Conservation (phyloP, 2,113 vertebrate species). For the Mormoops blainvillei region DNA sequence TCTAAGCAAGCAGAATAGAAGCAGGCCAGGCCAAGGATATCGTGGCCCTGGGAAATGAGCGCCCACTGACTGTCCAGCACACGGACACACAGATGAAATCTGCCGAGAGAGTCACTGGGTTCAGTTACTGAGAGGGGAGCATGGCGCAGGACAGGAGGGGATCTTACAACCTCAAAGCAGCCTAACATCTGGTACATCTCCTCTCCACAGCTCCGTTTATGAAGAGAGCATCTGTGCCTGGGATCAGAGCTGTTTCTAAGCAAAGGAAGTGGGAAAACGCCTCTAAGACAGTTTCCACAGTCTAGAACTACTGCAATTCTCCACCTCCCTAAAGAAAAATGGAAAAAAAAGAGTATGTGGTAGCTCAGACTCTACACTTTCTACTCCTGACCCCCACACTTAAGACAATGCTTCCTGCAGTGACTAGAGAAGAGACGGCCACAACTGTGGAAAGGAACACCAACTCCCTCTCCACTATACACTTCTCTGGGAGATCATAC, state of each 20-base stretch:
- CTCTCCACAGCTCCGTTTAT: neutral
- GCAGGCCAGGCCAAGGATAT: constrained; percentile 37
- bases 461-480: neutral
- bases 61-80: constrained; percentile 38
- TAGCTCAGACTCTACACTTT: neutral
- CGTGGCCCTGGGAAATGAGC: neutral
- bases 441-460: neutral
- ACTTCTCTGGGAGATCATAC: neutral
- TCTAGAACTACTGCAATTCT: neutral
- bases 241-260: neutral
- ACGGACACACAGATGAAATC: constrained; percentile 48
- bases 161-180: neutral
- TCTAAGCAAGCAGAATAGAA: constrained; percentile 63
- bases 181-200: neutral
- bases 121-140: neutral
- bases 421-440: neutral
- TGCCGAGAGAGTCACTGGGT: neutral
- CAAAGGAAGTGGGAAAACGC: neutral
- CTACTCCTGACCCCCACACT: neutral
- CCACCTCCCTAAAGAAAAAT: neutral
- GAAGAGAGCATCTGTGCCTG: neutral
- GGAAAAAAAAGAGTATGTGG: neutral
- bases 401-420: neutral
- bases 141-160: neutral
- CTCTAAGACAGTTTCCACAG: neutral